Evolutionary conservation across 2,888 invertebrate genomes (phyloP), one percentile per base, ranked within the genome.

Genomic region (Drosophila melanocephala): DNA sequence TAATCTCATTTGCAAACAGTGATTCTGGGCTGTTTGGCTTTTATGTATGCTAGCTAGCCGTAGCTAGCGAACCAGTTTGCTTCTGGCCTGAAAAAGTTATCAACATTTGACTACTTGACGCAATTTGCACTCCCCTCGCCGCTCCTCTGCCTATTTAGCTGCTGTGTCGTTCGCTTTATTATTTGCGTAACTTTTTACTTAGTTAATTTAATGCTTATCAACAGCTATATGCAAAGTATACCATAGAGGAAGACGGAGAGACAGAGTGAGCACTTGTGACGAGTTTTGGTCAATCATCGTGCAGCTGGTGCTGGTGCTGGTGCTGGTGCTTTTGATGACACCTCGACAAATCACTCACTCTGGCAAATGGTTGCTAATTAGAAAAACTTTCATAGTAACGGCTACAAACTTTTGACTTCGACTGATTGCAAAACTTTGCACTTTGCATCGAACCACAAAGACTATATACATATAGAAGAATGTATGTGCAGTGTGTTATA

Each of bases 341-440:
- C 59, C 75, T 65, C 72, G 19, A 35, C 65, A 53, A 67, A 55
- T 55, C 42, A 37, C 51, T 39, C 42, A 35, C 28, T 44, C 51
- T 62, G 64, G 50, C 64, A 56, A 64, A 60, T 56, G 72, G 44
- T 50, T 35, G 72, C 84, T 84, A 89, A 86, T 86, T 87, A 86
- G 81, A 79, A 83, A 84, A 84, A 84, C 72, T 86, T 86, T 87
- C 57, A 70, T 75, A 71, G 75, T 75, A 64, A 55, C 60, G 33
- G 61, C 47, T 28, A 19, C 33, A 68, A 89, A 84, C 75, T 86
- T 86, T 84, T 82, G 84, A 84, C 79, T 84, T 70, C 67, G 61
- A 56, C 79, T 84, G 87, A 86, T 86, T 86, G 87, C 84, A 75
- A 86, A 86, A 86, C 84, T 86, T 89, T 84, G 58, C 65, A 72